Evolutionary conservation across 2,888 invertebrate species (phyloP), one percentile per base, ranked within the genome.

Genomic region (Scaptomyza flava): DNA sequence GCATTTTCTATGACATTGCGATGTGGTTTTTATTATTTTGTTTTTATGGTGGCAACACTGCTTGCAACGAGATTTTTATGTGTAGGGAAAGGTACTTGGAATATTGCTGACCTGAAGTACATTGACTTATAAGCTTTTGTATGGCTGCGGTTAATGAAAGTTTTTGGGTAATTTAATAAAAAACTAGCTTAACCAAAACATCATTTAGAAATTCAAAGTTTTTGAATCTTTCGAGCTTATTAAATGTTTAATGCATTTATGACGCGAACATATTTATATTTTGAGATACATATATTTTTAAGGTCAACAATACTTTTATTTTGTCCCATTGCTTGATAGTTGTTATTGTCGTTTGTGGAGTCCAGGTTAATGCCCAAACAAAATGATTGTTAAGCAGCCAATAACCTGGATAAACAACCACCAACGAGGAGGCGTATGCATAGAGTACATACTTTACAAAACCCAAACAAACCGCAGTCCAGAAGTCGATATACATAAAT

Each of bases 1-100:
- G 75, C 53, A 50, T 62, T 79, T 80, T 60, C 68, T 50, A 62
- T 68, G 61, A 47, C 54, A 41, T 38, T 41, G 46, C 45, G 67
- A 57, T 87, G 61, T 73, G 78, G 54, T 33, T 79, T 78, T 79
- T 71, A 78, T 71, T 65, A 42, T 52, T 58, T 62, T 36, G 34
- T 36, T 70, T 78, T 68, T 69, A 68, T 69, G 59, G 8, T 33
- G 33, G 43, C 31, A 41, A 9, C 38, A 38, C 38, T 14, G 38
- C 17, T 17, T 23, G 36, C 42, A 41, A 51, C 48, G 38, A 41
- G 41, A 54, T 36, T 53, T 59, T 72, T 76, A 78, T 60, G 72
- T 48, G 43, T 56, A 31, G 53, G 34, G 46, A 9, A 41, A 41
- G 45, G 48, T 50, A 42, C 31, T 54, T 54, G 41, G 60, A 63